Percentiles rank a stretch among this genome's conserved stretches.
Evolutionary conservation across 2,888 invertebrate genomes (phyloP).

Genomic region (Apodemia hepburni): DNA sequence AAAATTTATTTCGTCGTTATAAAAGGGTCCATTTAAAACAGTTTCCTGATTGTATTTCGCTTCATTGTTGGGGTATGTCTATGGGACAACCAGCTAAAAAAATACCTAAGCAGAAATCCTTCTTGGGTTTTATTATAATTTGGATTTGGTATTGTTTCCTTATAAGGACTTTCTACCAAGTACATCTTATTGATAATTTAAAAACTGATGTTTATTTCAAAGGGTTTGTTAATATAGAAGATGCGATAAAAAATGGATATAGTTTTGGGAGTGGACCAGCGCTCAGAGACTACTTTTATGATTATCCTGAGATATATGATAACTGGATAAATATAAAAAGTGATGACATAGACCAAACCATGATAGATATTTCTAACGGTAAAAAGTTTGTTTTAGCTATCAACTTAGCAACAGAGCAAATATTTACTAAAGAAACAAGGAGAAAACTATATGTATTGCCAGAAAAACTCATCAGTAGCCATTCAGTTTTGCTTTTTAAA

Average conservation of each 20-base stretch:
- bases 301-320: slow-evolving; percentile 45
- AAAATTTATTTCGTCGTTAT: slow-evolving; percentile 32
- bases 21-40: background rate
- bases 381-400: slow-evolving; percentile 52
- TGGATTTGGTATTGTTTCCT: slow-evolving; percentile 63
- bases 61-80: slow-evolving; percentile 40
- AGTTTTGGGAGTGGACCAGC: slow-evolving; percentile 52
- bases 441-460: slow-evolving; percentile 46
- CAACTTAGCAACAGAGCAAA: slow-evolving; percentile 43
- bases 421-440: slow-evolving; percentile 38
- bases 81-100: slow-evolving; percentile 52
- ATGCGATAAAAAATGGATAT: slow-evolving; percentile 48
- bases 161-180: slow-evolving; percentile 60
- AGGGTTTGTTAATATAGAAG: slow-evolving; percentile 49
- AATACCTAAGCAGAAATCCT: slow-evolving; percentile 44
- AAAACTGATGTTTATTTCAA: slow-evolving; percentile 48
- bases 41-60: slow-evolving; percentile 36
- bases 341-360: slow-evolving; percentile 39
- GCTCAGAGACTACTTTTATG: slow-evolving; percentile 53
- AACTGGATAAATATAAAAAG: slow-evolving; percentile 47
- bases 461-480: slow-evolving; percentile 43
- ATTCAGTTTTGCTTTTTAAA: slow-evolving; percentile 55
- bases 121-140: slow-evolving; percentile 43
- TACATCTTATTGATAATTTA: slow-evolving; percentile 53
- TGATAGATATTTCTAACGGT: slow-evolving; percentile 45